Evolutionary conservation across 2,797 vertebrate genomes (phyloP).

Genomic region (Scolopax rusticola): DNA sequence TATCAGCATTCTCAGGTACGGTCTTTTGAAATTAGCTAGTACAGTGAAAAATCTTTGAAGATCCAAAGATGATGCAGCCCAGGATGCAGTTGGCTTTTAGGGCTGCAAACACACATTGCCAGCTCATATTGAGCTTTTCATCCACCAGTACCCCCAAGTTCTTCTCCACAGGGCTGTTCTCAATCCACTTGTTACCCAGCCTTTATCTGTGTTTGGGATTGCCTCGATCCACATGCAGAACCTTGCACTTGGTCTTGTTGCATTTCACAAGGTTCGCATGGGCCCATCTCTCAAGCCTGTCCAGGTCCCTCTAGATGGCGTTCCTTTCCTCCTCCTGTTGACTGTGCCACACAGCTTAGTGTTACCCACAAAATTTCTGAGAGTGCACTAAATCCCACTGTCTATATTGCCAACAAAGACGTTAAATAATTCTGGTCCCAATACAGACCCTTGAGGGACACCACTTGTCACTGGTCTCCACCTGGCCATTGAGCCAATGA

Average conservation of each 20-base stretch:
- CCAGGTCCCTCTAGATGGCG: neutral
- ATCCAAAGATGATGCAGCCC: neutral
- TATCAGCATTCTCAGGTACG: neutral
- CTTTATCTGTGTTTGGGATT: neutral
- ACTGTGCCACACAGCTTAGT: neutral
- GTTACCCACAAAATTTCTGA: neutral
- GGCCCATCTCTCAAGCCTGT: neutral
- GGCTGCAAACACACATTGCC: neutral
- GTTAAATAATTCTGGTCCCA: neutral
- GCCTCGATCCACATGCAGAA: fast-evolving
- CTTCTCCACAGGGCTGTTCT: neutral
- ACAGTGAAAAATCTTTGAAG: neutral
- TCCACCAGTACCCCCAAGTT: neutral
- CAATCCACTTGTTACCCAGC: neutral
- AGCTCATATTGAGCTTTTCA: neutral
- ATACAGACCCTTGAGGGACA: neutral
- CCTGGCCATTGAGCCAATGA: neutral
- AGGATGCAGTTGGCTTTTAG: neutral
- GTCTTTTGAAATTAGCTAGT: neutral
- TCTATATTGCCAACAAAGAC: neutral
- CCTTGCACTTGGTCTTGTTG: neutral
- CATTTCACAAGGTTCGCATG: fast-evolving
- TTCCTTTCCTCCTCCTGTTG: neutral
- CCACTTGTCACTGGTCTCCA: neutral
- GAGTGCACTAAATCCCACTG: neutral